Evolutionary conservation across 1,140 invertebrate species (phyloP).

Genomic region (Sycophila sp.): DNA sequence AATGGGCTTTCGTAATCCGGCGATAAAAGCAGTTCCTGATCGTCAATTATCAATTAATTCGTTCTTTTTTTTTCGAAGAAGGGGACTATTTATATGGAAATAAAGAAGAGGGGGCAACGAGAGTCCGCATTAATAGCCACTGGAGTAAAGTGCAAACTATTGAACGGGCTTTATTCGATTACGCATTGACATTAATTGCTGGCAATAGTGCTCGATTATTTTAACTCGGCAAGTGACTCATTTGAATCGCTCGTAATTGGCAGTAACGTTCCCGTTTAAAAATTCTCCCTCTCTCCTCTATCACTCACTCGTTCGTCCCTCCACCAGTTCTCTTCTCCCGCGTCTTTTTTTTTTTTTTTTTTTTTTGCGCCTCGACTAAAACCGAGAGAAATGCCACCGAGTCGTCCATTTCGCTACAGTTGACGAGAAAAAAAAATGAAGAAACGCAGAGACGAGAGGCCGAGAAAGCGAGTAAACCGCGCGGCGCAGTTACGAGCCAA

Average conservation of each 20-base stretch:
- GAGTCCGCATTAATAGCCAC: background rate
- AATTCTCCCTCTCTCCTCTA: slow-evolving; percentile 17
- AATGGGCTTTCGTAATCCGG: no score
- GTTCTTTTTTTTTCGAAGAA: background rate
- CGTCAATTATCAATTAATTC: background rate
- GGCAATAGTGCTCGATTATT: slow-evolving; percentile 35
- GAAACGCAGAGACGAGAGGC: no score
- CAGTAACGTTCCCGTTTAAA: slow-evolving; percentile 31
- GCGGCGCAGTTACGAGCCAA: no score
- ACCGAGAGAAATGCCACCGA: no score
- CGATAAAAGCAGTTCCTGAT: no score
- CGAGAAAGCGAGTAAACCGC: no score
- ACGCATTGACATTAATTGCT: slow-evolving; percentile 40
- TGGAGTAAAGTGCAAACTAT: slow-evolving; percentile 28
- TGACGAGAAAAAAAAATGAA: background rate
- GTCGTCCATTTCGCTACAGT: background rate
- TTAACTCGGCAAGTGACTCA: slow-evolving; percentile 40
- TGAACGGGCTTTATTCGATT: slow-evolving; percentile 37
- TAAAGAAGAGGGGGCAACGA: background rate
- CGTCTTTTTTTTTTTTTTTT: background rate
- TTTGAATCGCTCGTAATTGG: slow-evolving; percentile 39
- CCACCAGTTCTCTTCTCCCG: slow-evolving; percentile 1
- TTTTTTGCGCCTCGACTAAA: no score
- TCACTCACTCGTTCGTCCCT: slow-evolving; percentile 16
- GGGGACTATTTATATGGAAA: slow-evolving; percentile 1